Evolutionary conservation across 64 coral and sea anemone species (phyloP).

Genomic region (Cladopsammia gracilis): DNA sequence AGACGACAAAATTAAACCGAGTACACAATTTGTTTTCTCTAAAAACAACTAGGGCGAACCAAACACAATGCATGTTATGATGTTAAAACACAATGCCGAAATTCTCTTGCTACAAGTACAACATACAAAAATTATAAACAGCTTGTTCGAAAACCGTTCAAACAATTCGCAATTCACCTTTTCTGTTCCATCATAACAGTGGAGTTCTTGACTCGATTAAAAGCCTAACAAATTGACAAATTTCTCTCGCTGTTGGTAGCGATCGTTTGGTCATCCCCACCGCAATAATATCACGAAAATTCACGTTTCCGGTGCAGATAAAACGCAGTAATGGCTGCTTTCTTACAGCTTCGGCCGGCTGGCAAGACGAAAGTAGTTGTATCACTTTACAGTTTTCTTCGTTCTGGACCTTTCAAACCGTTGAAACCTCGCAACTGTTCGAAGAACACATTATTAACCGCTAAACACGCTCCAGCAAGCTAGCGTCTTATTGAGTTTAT

Average conservation of each 20-base stretch:
- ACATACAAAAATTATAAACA: slow-evolving; percentile 2
- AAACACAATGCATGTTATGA: slow-evolving; percentile 33
- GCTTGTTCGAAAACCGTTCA: not conserved
- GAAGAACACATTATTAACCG: not conserved
- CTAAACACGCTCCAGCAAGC: not conserved
- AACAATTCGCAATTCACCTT: slow-evolving; percentile 19
- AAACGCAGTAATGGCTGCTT: not conserved
- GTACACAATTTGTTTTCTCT: not conserved
- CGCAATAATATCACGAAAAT: slow-evolving; percentile 5
- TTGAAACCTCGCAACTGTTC: not conserved
- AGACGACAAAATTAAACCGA: not conserved
- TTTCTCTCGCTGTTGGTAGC: slow-evolving; percentile 5
- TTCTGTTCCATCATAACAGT: slow-evolving; percentile 16
- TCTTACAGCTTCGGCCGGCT: not conserved
- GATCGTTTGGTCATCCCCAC: slow-evolving; percentile 28
- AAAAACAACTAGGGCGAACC: slow-evolving; percentile 42
- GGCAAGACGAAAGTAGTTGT: not conserved
- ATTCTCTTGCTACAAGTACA: slow-evolving; percentile 2
- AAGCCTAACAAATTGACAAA: slow-evolving; percentile 16
- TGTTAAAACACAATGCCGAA: slow-evolving; percentile 48
- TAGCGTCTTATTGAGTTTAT: no score
- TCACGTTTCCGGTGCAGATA: slow-evolving; percentile 9
- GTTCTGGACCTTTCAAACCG: not conserved
- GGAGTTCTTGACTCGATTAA: not conserved
- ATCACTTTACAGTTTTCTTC: not conserved